Evolutionary conservation across 2,888 invertebrate genomes (phyloP), one percentile per base, ranked within the genome.

Genomic region (Melanostoma mellinum): DNA sequence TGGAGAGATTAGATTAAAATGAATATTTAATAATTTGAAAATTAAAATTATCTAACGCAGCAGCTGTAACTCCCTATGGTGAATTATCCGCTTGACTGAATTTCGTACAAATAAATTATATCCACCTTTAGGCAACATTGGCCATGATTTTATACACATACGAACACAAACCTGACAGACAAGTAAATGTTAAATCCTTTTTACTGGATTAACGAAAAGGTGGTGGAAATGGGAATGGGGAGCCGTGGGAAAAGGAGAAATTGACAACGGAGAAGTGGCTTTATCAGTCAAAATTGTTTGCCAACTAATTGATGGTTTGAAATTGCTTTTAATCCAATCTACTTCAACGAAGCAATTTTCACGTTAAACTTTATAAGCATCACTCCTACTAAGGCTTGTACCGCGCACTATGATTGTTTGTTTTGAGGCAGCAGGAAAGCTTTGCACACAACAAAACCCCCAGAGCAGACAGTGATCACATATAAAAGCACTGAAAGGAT

Each of bases 221-320:
- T 3, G 42, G 42, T n/a, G 42, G 20, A 20, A 20, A 42, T 42
- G 42, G 8, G 42, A 8, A 42, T 8, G 42, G 10, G 10, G 10
- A 10, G 6, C 10, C 2, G 33, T n/a, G 33, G 44, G 42, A 20
- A 20, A 20, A 20, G 20, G 20, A 20, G 1, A 20, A 20, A 20
- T 20, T 20, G 20, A 20, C 20, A 1, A 20, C 20, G 20, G 20
- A 53, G 42, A 46, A n/a, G 63, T 32, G 63, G 35, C 56, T 48
- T 33, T 46, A 56, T 46, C 46, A 48, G 58, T 38, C 60, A 44
- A 78, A 67, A 73, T 73, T 78, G 67, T 73, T 48, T 52, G 40
- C 60, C 58, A 58, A 53, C 76, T 76, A 81, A 80, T 71, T 80
- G 80, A 71, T 65, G 75, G 65, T 40, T 71, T 75, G 33, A 75